Evolutionary conservation across 2,113 vertebrate genomes (phyloP).

Genomic region (Pelusios castaneus): DNA sequence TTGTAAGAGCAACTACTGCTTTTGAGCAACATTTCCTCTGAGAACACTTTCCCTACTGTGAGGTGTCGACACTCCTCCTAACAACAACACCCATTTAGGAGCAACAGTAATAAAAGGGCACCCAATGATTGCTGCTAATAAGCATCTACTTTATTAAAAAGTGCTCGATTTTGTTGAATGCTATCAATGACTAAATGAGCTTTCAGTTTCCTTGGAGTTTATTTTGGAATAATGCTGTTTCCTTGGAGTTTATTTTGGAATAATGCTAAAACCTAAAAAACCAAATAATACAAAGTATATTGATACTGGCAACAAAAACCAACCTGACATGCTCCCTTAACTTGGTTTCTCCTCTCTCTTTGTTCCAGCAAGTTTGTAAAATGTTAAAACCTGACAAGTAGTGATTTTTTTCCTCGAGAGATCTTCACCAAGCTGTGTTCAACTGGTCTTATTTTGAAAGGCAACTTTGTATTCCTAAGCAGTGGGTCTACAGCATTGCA

Average conservation of each 20-base stretch:
- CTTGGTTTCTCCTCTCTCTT: background rate
- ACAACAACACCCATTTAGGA: too few relatives aligned
- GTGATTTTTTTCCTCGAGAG: slow-evolving; percentile 1
- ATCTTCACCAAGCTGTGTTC: slow-evolving; percentile 3
- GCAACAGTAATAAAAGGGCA: too few relatives aligned
- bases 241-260: too few relatives aligned
- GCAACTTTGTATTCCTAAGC: slow-evolving; percentile 43
- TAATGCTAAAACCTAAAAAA: background rate
- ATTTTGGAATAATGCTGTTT: too few relatives aligned
- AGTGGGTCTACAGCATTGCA: slow-evolving; percentile 23
- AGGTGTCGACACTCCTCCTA: too few relatives aligned
- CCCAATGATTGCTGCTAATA: too few relatives aligned
- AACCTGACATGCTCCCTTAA: background rate
- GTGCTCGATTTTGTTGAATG: background rate
- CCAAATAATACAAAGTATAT: background rate
- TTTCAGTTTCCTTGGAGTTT: background rate
- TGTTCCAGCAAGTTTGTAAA: slow-evolving; percentile 11
- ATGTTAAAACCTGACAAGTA: slow-evolving; percentile 11
- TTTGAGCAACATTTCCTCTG: too few relatives aligned
- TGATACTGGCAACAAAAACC: slow-evolving; percentile 7
- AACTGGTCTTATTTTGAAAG: slow-evolving; percentile 37
- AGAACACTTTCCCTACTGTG: too few relatives aligned
- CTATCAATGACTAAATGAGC: background rate
- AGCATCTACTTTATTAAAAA: background rate
- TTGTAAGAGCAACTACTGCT: too few relatives aligned